Evolutionary conservation across 1,140 invertebrate species (phyloP).

Genomic region (Cecropterus lyciades): DNA sequence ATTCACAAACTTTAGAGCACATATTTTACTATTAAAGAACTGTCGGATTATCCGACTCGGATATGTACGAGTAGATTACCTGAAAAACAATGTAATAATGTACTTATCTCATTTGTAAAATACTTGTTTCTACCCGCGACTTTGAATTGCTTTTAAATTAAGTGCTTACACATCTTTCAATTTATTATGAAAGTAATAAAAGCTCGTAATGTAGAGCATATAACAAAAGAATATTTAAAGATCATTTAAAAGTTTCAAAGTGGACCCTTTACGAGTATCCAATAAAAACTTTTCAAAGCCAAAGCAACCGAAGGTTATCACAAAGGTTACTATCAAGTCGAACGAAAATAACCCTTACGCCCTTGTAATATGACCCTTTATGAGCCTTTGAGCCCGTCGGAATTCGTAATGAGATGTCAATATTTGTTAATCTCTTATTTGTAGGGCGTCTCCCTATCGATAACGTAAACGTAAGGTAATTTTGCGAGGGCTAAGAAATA

Average conservation of each 20-base stretch:
- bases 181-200: too few species aligned
- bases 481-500: too few species aligned
- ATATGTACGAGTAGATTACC: too few species aligned
- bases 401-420: slow-evolving; percentile 31
- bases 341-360: slow-evolving; percentile 1
- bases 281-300: slow-evolving; percentile 5
- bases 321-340: not conserved
- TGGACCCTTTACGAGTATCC: slow-evolving; percentile 2
- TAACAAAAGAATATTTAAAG: slow-evolving; percentile 1
- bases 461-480: not conserved
- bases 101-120: too few species aligned
- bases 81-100: too few species aligned
- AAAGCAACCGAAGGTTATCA: slow-evolving; percentile 4
- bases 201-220: not conserved
- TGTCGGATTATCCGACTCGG: too few species aligned
- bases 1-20: too few species aligned
- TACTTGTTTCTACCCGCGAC: too few species aligned
- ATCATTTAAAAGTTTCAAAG: not conserved
- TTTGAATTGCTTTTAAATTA: too few species aligned
- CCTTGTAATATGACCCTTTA: slow-evolving; percentile 5
- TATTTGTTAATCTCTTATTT: slow-evolving; percentile 33
- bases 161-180: too few species aligned
- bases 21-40: too few species aligned
- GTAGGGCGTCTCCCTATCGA: not conserved
- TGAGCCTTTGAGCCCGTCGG: not conserved